Percentiles rank a stretch among this genome's conserved stretches.
Conservation (phyloP, 2,113 vertebrate genomes). For the Phodopus roborovskii region DNA sequence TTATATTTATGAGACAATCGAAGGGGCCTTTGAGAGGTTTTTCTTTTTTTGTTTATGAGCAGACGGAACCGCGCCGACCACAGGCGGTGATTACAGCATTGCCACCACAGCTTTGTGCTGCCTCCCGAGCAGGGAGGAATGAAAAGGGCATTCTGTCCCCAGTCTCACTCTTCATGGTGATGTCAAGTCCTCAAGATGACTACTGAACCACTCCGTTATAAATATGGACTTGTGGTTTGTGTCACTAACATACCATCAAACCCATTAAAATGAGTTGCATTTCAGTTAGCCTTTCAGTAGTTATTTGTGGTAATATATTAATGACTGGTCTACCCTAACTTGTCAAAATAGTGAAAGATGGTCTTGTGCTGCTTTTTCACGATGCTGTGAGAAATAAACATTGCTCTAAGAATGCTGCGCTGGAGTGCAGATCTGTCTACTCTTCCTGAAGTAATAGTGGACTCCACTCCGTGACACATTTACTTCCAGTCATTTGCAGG, state of each 20-base stretch:
- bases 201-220: conserved; percentile 28
- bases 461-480: background rate
- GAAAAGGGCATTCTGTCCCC: conserved; percentile 56
- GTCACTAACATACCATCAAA: conserved; percentile 26
- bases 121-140: background rate
- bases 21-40: conserved; percentile 59
- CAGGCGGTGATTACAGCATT: conserved; percentile 18
- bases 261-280: conserved; percentile 44
- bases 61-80: conserved; percentile 45
- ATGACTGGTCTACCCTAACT: conserved; percentile 1
- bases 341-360: conserved; percentile 38
- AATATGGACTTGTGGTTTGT: conserved; percentile 34
- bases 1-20: conserved; percentile 66
- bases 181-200: conserved; percentile 32
- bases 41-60: conserved; percentile 46
- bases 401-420: background rate
- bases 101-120: background rate
- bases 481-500: background rate
- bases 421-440: background rate
- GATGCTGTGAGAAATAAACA: background rate
- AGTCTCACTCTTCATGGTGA: conserved; percentile 8
- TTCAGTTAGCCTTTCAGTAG: conserved; percentile 18
- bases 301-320: conserved; percentile 22
- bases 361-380: background rate
- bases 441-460: background rate